Percentiles rank a stretch among this genome's conserved stretches.
Evolutionary conservation across 35 echinoderm and acorn worm genomes (phyloP).

Genomic region (Amphiura filiformis): DNA sequence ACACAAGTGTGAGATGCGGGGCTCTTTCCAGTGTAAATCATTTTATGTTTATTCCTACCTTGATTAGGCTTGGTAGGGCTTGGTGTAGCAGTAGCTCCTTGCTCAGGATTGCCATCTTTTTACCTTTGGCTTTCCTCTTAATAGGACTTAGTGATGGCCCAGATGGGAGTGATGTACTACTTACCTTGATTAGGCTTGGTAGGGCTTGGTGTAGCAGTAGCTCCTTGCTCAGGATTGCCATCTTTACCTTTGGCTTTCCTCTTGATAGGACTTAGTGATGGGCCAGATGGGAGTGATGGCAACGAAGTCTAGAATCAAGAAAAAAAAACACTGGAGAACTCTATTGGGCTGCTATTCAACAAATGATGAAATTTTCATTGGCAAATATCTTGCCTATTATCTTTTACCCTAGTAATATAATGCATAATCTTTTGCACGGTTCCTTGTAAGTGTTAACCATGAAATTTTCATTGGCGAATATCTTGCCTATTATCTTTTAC

Average conservation of each 20-base stretch:
- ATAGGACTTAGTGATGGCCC: constrained; percentile 91
- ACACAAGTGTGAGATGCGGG: no score
- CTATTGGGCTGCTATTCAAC: not conserved
- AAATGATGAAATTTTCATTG: not conserved
- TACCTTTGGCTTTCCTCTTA: constrained; percentile 65
- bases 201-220: constrained; percentile 28
- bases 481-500: no score
- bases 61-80: constrained; percentile 50
- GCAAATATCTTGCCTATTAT: not conserved
- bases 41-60: constrained; percentile 28
- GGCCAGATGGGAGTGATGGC: constrained; percentile 74
- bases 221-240: constrained; percentile 42
- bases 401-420: no score
- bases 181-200: constrained; percentile 67
- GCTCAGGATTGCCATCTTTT: constrained; percentile 31
- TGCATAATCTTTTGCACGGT: not conserved
- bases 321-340: not conserved
- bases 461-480: no score
- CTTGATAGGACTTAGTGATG: constrained; percentile 96
- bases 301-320: constrained; percentile 55
- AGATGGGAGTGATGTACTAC: not conserved
- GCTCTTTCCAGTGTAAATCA: no score
- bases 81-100: constrained; percentile 14
- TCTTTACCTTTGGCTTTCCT: constrained; percentile 74
- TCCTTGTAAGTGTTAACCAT: no score